Conservation (phyloP, 2,113 vertebrate species). For the Rhinolophus ferrumequinum region DNA sequence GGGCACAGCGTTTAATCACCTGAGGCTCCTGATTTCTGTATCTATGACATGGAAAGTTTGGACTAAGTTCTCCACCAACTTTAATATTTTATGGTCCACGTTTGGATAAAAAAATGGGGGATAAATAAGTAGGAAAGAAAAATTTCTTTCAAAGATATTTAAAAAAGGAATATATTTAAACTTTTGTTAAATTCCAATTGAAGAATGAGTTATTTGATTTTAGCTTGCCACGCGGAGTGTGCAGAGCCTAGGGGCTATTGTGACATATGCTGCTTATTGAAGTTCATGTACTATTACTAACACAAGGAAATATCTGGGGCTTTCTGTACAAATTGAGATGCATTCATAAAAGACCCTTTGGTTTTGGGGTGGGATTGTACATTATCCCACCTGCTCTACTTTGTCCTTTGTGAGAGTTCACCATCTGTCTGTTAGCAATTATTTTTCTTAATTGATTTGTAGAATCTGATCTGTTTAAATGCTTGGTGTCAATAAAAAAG, state of each 20-base stretch:
- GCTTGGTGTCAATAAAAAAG: not conserved
- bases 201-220: not conserved
- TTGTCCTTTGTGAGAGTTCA: not conserved
- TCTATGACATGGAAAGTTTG: not conserved
- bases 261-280: not conserved
- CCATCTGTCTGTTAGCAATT: slow-evolving; percentile 26
- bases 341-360: not conserved
- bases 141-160: not conserved
- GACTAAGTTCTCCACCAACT: not conserved
- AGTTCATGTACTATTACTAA: not conserved
- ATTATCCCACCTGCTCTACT: not conserved
- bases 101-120: not conserved
- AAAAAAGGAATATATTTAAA: not conserved
- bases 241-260: not conserved
- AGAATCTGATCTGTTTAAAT: not conserved
- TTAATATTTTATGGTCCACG: not conserved
- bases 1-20: not conserved
- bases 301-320: not conserved
- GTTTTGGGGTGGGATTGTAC: not conserved
- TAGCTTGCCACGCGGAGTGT: not conserved
- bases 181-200: not conserved
- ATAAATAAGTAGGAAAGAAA: not conserved
- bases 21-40: not conserved
- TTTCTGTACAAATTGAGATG: not conserved
- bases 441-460: slow-evolving; percentile 38